A percentile compares a stretch with the other conserved stretches of the same genome.
Conservation (phyloP, 2,797 vertebrate species). For the Betta splendens region DNA sequence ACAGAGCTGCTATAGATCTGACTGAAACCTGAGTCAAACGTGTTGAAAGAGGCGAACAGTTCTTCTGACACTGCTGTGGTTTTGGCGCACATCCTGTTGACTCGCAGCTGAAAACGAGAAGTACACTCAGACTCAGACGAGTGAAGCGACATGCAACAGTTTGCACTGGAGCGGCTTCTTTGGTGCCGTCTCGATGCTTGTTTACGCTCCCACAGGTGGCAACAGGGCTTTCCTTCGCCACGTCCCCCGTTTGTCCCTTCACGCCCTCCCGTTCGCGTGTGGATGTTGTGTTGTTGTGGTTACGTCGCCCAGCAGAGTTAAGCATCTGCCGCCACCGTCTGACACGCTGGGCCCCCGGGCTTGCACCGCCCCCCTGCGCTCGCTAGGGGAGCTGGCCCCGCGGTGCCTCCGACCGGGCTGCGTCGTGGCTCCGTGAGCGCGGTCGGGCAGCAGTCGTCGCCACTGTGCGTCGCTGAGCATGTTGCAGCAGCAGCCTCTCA, state of each 20-base stretch:
- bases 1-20: conserved; percentile 45
- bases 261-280: not conserved
- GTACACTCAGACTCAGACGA: conserved; percentile 49
- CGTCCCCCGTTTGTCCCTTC: not conserved
- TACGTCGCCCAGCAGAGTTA: not conserved
- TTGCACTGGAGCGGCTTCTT: not conserved
- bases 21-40: conserved; percentile 50
- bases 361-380: conserved; percentile 42
- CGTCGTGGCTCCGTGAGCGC: conserved; percentile 40
- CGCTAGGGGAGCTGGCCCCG: conserved; percentile 74
- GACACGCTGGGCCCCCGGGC: conserved; percentile 1
- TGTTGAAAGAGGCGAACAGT: conserved; percentile 79
- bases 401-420: conserved; percentile 24
- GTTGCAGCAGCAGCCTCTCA: conserved; percentile 86
- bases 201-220: not conserved
- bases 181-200: not conserved
- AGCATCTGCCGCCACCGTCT: not conserved
- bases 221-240: not conserved
- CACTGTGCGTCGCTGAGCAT: conserved; percentile 79
- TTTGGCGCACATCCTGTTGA: conserved; percentile 86
- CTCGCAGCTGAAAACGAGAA: conserved; percentile 79
- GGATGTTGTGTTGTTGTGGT: conserved; percentile 29
- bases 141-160: not conserved
- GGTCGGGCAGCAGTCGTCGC: conserved; percentile 74
- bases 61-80: conserved; percentile 78